phyloP scores from a whole-genome alignment of 2,888 invertebrate species.

The Zygogramma bicolorata region DNA sequence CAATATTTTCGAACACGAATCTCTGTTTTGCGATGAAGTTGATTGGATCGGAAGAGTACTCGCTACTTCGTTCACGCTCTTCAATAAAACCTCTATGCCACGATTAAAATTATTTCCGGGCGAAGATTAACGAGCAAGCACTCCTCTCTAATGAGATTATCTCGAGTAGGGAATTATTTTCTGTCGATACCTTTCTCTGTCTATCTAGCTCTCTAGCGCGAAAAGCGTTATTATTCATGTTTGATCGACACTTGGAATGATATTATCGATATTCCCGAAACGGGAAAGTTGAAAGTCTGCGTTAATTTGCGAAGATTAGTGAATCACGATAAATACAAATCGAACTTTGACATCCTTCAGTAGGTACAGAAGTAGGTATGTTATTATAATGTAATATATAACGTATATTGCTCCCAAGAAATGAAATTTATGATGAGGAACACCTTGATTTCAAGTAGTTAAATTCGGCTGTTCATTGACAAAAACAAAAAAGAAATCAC shows the following conservation, averaged over 20 bases:
- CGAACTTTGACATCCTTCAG: background rate
- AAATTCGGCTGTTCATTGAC: too few species aligned
- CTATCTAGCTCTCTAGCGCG: too few species aligned
- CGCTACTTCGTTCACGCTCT: background rate
- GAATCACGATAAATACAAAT: background rate
- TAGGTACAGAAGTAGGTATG: too few species aligned
- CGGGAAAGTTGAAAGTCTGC: background rate
- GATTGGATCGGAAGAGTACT: too few species aligned
- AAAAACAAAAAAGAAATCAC: too few species aligned
- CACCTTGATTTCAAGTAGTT: too few species aligned
- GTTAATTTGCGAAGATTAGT: background rate
- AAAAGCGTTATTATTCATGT: background rate
- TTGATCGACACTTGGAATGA: background rate
- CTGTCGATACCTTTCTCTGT: background rate
- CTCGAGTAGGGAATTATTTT: background rate
- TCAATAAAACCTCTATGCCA: background rate
- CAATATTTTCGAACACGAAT: too few species aligned
- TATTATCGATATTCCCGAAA: background rate
- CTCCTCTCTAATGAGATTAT: background rate
- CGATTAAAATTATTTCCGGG: background rate
- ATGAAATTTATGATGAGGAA: too few species aligned
- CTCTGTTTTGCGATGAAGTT: too few species aligned
- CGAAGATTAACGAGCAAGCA: background rate
- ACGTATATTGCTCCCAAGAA: too few species aligned
- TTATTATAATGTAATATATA: too few species aligned